These are phyloP conservation scores for Meghimatium bilineatum DNA, from an alignment of 2,888 invertebrate species.

Conservation along the genomic window DNA sequence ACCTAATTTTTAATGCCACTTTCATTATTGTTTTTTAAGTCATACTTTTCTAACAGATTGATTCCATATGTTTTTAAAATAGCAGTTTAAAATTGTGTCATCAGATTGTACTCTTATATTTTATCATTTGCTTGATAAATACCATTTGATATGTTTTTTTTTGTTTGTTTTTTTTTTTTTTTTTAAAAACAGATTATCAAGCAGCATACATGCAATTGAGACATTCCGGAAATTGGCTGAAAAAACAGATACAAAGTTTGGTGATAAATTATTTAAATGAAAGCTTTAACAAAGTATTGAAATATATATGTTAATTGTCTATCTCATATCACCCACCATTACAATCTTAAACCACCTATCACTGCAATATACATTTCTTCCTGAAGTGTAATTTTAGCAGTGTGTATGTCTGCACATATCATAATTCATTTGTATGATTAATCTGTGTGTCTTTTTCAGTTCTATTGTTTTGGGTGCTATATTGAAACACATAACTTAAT, in stretches of 20 bases:
- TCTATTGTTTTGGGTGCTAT: not conserved
- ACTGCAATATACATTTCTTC: not conserved
- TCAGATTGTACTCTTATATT: no score
- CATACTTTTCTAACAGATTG: no score
- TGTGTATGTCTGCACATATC: not conserved
- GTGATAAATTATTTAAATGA: not conserved
- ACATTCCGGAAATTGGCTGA: slow-evolving; percentile 61
- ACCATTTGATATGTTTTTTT: not conserved
- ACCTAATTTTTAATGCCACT: no score
- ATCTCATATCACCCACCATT: not conserved
- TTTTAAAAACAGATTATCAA: slow-evolving; percentile 75
- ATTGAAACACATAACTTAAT: not conserved
- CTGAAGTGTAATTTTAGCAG: not conserved
- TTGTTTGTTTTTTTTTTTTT: not conserved
- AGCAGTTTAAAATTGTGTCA: no score
- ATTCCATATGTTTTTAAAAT: no score
- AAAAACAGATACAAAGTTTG: no score
- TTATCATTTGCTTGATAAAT: no score
- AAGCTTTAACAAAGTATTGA: not conserved
- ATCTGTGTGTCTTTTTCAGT: not conserved
- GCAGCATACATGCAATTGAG: slow-evolving; percentile 73
- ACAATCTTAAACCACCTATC: not conserved
- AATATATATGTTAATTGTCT: not conserved
- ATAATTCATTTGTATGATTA: not conserved
- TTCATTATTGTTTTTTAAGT: no score